Evolutionary conservation across 2,113 vertebrate species (phyloP).

Genomic region (Thamnaconus septentrionalis): DNA sequence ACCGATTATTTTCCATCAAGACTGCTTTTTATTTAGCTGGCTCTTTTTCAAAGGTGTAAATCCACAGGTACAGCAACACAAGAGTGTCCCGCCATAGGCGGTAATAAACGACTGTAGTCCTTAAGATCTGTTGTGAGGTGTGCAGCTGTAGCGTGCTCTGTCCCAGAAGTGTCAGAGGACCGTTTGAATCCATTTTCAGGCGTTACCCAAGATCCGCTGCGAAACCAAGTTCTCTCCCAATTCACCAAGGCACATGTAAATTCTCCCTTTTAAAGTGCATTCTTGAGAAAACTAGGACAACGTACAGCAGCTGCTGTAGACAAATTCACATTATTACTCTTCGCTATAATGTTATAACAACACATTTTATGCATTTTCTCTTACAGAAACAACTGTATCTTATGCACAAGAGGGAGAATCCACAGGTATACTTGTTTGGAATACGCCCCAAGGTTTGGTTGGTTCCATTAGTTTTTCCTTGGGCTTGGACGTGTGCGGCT

Average conservation of each 20-base stretch:
- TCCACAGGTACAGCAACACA: slow-evolving; percentile 72
- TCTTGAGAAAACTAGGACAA: slow-evolving; percentile 23
- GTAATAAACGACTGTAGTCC: slow-evolving; percentile 38
- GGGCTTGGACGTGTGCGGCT: slow-evolving; percentile 27
- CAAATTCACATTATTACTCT: slow-evolving; percentile 10
- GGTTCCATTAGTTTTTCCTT: slow-evolving; percentile 21
- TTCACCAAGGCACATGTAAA: slow-evolving; percentile 42
- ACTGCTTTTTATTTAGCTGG: slow-evolving; percentile 45
- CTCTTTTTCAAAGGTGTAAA: slow-evolving; percentile 71
- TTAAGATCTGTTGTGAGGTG: slow-evolving; percentile 26
- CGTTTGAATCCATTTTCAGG: slow-evolving; percentile 31
- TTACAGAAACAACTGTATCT: slow-evolving; percentile 19
- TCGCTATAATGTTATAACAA: slow-evolving; percentile 14
- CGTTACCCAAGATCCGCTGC: slow-evolving; percentile 19
- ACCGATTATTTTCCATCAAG: slow-evolving; percentile 29
- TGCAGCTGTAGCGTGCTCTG: slow-evolving; percentile 27
- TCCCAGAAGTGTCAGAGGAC: slow-evolving; percentile 44
- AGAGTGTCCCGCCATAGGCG: slow-evolving; percentile 43
- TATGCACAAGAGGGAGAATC: slow-evolving; percentile 46
- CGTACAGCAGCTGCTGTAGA: slow-evolving; percentile 23
- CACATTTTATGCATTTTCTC: background rate
- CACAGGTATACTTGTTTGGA: slow-evolving; percentile 38
- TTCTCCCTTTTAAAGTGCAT: slow-evolving; percentile 52
- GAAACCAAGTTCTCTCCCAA: slow-evolving; percentile 26
- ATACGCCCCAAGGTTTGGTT: slow-evolving; percentile 16